phyloP scores from a whole-genome alignment of 2,113 vertebrate species.

The Hippocampus abdominalis region DNA sequence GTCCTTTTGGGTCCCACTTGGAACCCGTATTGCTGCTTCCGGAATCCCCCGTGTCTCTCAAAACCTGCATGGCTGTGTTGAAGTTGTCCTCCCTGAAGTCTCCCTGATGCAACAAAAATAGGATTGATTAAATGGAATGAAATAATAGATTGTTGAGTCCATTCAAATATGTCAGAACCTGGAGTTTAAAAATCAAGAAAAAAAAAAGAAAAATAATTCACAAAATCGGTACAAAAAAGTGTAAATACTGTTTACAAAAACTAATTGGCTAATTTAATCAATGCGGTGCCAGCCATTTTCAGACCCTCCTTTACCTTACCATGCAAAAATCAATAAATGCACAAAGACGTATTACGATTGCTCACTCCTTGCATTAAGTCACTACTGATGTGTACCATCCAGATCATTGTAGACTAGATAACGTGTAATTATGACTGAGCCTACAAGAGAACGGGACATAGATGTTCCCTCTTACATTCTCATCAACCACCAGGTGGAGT shows the following conservation, averaged over 20 bases:
- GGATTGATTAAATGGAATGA: neutral
- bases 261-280: too few relatives aligned
- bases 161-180: neutral
- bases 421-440: neutral
- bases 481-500: conserved; percentile 95
- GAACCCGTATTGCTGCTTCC: conserved; percentile 76
- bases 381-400: too few relatives aligned
- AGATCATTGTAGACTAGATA: neutral
- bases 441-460: neutral
- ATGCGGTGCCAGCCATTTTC: too few relatives aligned
- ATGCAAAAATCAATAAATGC: too few relatives aligned
- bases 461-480: conserved; percentile 80
- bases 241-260: neutral
- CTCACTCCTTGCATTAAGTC: too few relatives aligned
- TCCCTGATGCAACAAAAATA: conserved; percentile 71
- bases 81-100: conserved; percentile 99
- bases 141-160: neutral
- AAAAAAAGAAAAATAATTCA: neutral
- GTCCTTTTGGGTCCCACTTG: conserved; percentile 90
- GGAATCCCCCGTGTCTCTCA: conserved; percentile 88
- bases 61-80: conserved; percentile 97
- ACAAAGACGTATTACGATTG: too few relatives aligned
- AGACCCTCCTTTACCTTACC: too few relatives aligned
- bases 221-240: neutral
- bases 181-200: neutral